Evolutionary conservation across 2,113 vertebrate genomes (phyloP), one percentile per base, ranked within the genome.

Genomic region (Entosphenus tridentatus): DNA sequence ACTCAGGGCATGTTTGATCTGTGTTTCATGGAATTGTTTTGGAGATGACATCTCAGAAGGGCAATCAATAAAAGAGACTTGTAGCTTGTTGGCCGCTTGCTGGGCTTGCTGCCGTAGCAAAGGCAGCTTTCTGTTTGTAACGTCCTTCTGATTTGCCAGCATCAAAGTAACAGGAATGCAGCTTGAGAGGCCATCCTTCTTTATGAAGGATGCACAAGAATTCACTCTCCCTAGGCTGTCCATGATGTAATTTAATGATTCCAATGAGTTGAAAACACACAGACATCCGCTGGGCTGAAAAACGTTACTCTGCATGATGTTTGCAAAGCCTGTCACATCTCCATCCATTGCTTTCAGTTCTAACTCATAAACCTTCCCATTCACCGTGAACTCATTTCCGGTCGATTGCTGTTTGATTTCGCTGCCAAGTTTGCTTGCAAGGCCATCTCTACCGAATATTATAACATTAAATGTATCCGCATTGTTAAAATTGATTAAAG

Each of bases 281-380:
- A 98, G 92, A 80, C 86, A 95, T 73, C 92, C 95, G 1, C 96
- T 90, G 21, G 92, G 92, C 77, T 97, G 96, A 79, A 95, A 95
- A 57, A 84, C 75, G 54, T 83, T 80, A 70, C 86, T 81, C 89
- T 89, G 91, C 11, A 89, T 82, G 3, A 91, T 87, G 78, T 85
- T 89, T 75, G 87, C 83, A 74, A 93, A 79, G 74, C 92, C 84
- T 1, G 87, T 84, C 68, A 88, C 92, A 78, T 87, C 95, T 74
- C 88, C 85, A 74, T 98, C 95, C 74, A 95, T 80, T 10, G 87
- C 81, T 70, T 85, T 85, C 73, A 98, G 87, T 75, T 97, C 88
- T 72, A 97, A 79, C 73, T 98, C 95, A 73, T 97, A 98, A 73
- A 96, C 95, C 80, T 91, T 96, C 69, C 95, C 92, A 76, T 98